phyloP scores from a whole-genome alignment of 2,113 vertebrate species.

The Macroglossus sobrinus region DNA sequence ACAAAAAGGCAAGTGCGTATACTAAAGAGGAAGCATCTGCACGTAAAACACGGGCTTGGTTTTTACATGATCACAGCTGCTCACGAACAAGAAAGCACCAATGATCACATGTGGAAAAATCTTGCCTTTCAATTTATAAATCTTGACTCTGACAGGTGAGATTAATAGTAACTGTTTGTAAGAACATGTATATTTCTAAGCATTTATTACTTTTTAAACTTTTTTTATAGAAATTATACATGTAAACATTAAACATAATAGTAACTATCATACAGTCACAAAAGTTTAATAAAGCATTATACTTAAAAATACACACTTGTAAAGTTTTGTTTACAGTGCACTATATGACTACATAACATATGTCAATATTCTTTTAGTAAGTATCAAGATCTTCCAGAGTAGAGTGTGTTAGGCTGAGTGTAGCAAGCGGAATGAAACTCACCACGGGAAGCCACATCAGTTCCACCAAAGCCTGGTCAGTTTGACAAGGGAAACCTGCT shows the following conservation, averaged over 20 bases:
- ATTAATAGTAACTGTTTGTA: not conserved
- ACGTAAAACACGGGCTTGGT: not conserved
- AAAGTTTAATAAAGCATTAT: not conserved
- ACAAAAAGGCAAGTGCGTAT: not conserved
- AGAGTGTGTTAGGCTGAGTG: not conserved
- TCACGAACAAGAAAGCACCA: not conserved
- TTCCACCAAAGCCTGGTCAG: not conserved
- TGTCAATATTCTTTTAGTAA: not conserved
- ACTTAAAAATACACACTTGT: not conserved
- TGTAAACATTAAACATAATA: not conserved
- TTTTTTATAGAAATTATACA: not conserved
- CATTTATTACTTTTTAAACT: not conserved
- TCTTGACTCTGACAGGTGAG: not conserved
- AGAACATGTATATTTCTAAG: not conserved
- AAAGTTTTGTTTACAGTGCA: not conserved
- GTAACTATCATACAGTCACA: not conserved
- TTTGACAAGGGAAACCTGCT: not conserved
- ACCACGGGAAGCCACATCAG: not conserved
- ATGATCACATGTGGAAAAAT: not conserved
- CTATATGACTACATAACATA: not conserved
- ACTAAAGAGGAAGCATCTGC: not conserved
- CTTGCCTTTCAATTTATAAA: conserved; percentile 5
- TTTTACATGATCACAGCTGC: not conserved
- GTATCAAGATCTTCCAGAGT: not conserved
- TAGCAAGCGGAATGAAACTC: not conserved